Percentiles rank a stretch among this genome's conserved stretches.
These are phyloP conservation scores for Cremastobaeus sp. DNA, from an alignment of 2,888 invertebrate genomes.

Conservation along the genomic window DNA sequence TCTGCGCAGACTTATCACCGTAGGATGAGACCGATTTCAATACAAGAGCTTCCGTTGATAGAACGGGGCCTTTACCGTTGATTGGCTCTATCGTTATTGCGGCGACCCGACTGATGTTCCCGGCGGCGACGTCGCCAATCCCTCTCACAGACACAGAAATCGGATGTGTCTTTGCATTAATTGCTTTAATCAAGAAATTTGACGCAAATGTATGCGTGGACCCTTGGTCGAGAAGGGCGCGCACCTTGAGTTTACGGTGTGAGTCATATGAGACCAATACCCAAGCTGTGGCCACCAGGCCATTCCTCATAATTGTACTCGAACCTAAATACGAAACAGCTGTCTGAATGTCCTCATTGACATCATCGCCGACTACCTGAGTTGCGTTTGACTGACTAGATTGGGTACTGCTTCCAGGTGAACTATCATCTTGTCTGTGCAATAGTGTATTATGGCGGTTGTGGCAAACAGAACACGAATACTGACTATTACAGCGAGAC, in stretches of 20 bases:
- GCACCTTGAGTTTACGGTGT: not conserved
- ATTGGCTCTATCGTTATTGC: not conserved
- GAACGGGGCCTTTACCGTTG: not conserved
- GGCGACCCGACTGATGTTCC: not conserved
- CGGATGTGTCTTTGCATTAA: not conserved
- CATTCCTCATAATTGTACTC: no score
- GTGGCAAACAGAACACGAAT: no score
- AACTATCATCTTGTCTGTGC: no score
- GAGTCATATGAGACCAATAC: not conserved
- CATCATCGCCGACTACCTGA: no score
- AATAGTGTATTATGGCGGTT: no score
- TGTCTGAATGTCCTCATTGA: no score
- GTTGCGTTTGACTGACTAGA: no score
- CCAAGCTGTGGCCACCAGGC: not conserved
- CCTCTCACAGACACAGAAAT: not conserved
- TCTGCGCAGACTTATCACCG: not conserved
- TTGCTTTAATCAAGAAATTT: not conserved
- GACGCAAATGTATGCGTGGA: conserved; percentile 1
- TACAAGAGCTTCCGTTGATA: conserved; percentile 14
- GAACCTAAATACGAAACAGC: no score
- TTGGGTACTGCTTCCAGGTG: no score
- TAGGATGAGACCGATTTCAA: conserved; percentile 9
- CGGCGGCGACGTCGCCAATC: conserved; percentile 1
- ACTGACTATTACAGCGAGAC: no score
- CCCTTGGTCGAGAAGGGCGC: conserved; percentile 9